phyloP scores from a whole-genome alignment of 2,888 invertebrate genomes.

The Elmis aenea region DNA sequence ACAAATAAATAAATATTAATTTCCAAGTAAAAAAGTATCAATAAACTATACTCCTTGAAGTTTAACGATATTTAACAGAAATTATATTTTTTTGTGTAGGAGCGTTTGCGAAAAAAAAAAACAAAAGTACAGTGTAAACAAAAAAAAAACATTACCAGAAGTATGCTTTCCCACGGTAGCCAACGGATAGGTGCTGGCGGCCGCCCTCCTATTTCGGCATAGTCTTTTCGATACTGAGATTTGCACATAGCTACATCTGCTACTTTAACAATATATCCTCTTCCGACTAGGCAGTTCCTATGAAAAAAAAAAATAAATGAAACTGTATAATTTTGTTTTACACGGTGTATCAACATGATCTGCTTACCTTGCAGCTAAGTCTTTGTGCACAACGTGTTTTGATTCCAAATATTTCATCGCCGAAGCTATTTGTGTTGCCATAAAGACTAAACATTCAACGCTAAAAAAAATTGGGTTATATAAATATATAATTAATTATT shows the following conservation, averaged over 20 bases:
- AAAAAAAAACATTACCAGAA: conserved; percentile 47
- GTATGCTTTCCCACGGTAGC: conserved; percentile 62
- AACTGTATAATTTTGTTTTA: no score
- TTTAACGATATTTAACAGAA: no score
- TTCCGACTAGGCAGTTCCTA: conserved; percentile 59
- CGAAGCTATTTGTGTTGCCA: conserved; percentile 71
- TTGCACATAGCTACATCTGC: conserved; percentile 61
- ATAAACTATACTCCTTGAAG: no score
- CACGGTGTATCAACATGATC: no score
- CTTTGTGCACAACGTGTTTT: conserved; percentile 72
- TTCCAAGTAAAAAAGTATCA: no score
- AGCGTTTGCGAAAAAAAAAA: no score
- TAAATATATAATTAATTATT: not conserved
- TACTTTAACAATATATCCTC: conserved; percentile 57
- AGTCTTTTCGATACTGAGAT: conserved; percentile 58
- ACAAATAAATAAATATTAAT: no score
- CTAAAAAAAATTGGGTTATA: conserved; percentile 44
- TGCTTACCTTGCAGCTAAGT: conserved; percentile 63
- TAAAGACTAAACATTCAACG: conserved; percentile 63
- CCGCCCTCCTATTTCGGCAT: conserved; percentile 58
- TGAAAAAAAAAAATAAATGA: no score
- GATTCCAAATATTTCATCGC: conserved; percentile 78
- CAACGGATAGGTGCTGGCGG: conserved; percentile 59
- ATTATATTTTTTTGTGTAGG: no score
- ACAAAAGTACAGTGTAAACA: no score